Base-by-base conservation (phyloP, 2,888 invertebrate genomes). In the Pammene fasciana region DNA sequence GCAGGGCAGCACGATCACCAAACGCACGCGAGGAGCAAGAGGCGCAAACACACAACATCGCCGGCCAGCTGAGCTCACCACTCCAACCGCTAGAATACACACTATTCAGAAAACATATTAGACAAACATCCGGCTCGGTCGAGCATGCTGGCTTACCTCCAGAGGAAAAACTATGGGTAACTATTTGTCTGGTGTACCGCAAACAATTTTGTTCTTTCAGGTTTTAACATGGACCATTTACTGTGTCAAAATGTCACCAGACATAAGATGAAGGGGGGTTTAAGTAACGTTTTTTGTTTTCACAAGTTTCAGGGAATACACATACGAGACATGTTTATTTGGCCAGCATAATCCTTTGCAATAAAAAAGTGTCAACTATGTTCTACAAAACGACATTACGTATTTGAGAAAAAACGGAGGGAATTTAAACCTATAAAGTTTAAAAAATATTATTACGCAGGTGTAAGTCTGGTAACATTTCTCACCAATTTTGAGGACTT, bases 51-150 rank as follows among this genome's bases (percentile, higher is more conserved):
- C 89, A 92, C 92, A 89, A 88, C 75, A 90, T 88, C 90, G 86
- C 88, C 91, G 92, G 89, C 92, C 92, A 92, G 92, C 74, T 88
- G 91, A 92, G 90, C 92, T 89, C 76, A 75, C 76, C 77, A 76
- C 75, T 72, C 80, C 60, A 62, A 59, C 65, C 59, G 64, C 68
- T 68, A 68, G 64, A 68, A 68, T 48, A 57, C 55, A 59, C 68
- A 62, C 71, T 65, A 60, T 50, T 14, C 50, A 67, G 70, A 68
- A 72, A 72, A 73, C 67, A 66, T 43, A 60, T 71, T 66, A 70
- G 67, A 66, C 50, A 59, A 55, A 64, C 50, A 57, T 50, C 34
- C 18, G 62, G 48, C 64, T 45, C 26, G 65, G 11, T 14, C 45
- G 45, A 57, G 50, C 68, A 68, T 68, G 68, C 67, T 52, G 67